phyloP scores from a whole-genome alignment of 2,797 vertebrate species.

The Sphenodon punctatus region DNA sequence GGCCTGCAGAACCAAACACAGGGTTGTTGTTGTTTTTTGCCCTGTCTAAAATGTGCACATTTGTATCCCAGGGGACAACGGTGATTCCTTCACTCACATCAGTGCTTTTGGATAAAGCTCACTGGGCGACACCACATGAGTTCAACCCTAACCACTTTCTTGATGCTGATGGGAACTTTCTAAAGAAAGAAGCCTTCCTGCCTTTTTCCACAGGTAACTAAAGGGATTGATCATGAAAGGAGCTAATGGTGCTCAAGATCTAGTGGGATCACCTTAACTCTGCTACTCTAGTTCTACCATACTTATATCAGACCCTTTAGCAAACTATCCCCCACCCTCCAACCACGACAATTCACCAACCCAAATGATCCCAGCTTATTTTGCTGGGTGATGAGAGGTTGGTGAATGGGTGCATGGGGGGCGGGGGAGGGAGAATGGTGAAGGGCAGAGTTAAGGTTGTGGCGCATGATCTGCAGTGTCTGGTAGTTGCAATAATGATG shows the following conservation, averaged over 20 bases:
- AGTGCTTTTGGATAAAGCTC: constrained; percentile 73
- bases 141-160: constrained; percentile 81
- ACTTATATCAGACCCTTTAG: too few species aligned
- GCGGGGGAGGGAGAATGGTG: too few species aligned
- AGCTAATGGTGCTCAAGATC: background rate
- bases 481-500: too few species aligned
- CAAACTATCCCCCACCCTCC: too few species aligned
- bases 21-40: background rate
- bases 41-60: background rate
- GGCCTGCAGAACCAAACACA: background rate
- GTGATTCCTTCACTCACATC: constrained; percentile 76
- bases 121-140: constrained; percentile 75
- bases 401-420: too few species aligned
- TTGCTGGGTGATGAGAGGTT: too few species aligned
- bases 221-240: background rate
- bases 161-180: constrained; percentile 69
- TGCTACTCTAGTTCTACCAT: too few species aligned
- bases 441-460: too few species aligned
- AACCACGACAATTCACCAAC: too few species aligned
- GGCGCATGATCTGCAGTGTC: too few species aligned
- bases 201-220: constrained; percentile 76
- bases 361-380: too few species aligned
- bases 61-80: constrained; percentile 70
- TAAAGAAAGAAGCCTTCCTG: constrained; percentile 75
- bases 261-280: background rate